These are phyloP conservation scores for Lasioglossum morio DNA, from an alignment of 2,888 invertebrate species.

Conservation along the genomic window DNA sequence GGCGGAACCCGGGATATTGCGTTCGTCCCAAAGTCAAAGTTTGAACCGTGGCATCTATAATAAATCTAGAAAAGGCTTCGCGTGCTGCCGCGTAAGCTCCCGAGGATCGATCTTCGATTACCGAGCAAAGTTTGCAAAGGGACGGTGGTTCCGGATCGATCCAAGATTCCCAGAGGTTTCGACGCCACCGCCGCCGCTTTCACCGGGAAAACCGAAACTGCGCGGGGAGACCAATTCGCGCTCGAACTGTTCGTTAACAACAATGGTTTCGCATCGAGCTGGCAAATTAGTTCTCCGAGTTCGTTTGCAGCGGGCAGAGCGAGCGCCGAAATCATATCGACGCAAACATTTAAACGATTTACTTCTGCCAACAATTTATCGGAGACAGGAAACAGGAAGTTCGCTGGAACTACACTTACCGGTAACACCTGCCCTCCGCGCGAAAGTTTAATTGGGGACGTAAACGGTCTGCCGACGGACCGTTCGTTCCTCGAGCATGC, in stretches of 20 bases:
- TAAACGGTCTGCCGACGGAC: conserved; percentile 24
- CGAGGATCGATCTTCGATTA: not conserved
- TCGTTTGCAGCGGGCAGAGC: conserved; percentile 8
- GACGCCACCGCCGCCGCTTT: not conserved
- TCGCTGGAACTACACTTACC: conserved; percentile 19
- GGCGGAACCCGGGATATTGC: not conserved
- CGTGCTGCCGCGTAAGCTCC: not conserved
- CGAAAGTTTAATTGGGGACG: conserved; percentile 46
- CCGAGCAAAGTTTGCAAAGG: not conserved
- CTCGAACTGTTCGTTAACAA: not conserved
- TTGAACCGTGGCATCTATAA: not conserved
- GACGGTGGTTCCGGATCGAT: not conserved
- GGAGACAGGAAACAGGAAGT: conserved; percentile 30
- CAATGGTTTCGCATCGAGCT: not conserved
- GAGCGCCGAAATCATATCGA: not conserved
- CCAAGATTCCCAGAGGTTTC: not conserved
- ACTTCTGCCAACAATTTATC: conserved; percentile 28
- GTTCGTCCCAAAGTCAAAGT: not conserved
- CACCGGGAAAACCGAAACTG: not conserved
- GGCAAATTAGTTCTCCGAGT: conserved; percentile 50
- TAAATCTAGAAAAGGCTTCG: not conserved
- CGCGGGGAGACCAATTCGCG: not conserved
- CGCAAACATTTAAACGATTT: conserved; percentile 29
- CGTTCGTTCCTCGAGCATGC: not conserved
- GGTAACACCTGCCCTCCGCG: conserved; percentile 20